Conservation (phyloP, 1,140 invertebrate species). For the Brachionus sp. region DNA sequence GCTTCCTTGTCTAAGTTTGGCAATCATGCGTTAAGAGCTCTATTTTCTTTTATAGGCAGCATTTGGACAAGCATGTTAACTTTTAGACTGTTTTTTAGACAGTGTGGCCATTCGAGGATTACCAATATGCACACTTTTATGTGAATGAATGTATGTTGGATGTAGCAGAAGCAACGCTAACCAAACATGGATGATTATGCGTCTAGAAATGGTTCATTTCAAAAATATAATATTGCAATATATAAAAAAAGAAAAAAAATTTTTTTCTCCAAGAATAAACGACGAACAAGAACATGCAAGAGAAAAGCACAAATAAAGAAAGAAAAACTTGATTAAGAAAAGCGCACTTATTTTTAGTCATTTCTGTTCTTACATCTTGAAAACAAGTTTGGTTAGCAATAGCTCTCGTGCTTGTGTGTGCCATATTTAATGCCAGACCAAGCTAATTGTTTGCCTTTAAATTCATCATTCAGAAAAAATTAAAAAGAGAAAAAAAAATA, state of each 20-base stretch:
- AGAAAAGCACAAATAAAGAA: not conserved
- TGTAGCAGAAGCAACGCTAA: not conserved
- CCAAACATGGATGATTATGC: not conserved
- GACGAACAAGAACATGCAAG: constrained; percentile 21
- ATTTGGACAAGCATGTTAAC: constrained; percentile 1
- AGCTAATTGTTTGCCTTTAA: not conserved
- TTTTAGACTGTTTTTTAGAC: not conserved
- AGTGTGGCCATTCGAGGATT: not conserved
- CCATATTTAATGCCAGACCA: not conserved
- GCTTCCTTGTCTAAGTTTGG: not conserved
- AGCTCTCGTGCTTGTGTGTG: not conserved
- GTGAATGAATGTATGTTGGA: not conserved
- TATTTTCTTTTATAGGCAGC: not conserved
- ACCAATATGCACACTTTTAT: not conserved
- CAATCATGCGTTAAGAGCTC: constrained; percentile 23
- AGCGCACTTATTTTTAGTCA: constrained; percentile 43
- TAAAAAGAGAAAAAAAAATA: not conserved
- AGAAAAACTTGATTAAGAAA: not conserved
- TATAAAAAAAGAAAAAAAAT: no score
- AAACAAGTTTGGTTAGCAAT: not conserved
- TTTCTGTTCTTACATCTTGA: constrained; percentile 40
- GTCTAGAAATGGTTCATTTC: constrained; percentile 18
- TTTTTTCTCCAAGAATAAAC: not conserved
- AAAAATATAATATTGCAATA: not conserved
- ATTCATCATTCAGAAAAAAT: not conserved